phyloP scores from a whole-genome alignment of 1,140 invertebrate species.

The Tetragnatha versicolor region DNA sequence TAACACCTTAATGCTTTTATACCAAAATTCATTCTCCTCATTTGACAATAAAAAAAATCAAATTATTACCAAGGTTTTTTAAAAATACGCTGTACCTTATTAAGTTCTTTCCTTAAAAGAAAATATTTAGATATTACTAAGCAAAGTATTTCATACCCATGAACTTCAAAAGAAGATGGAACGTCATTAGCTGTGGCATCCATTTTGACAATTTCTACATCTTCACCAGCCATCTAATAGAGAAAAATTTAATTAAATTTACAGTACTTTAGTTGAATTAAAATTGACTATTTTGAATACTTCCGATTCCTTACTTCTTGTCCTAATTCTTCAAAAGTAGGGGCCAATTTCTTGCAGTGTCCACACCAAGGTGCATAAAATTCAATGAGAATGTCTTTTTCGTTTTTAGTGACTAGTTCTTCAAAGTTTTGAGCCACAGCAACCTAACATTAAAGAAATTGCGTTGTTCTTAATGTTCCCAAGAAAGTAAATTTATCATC shows the following conservation, averaged over 20 bases:
- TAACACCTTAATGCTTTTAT: too few relatives aligned
- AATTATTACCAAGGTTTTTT: too few relatives aligned
- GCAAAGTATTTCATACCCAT: too few relatives aligned
- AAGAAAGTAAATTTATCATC: constrained; percentile 11
- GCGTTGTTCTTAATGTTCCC: background rate
- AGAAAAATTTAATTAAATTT: background rate
- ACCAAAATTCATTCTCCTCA: too few relatives aligned
- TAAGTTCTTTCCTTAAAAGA: too few relatives aligned
- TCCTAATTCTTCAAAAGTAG: constrained; percentile 92
- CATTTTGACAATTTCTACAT: constrained; percentile 94
- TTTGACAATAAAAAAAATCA: too few relatives aligned
- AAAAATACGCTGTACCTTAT: too few relatives aligned
- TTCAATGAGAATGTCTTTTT: constrained; percentile 93
- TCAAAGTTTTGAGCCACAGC: constrained; percentile 98
- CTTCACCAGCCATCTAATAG: constrained; percentile 76
- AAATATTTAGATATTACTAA: too few relatives aligned
- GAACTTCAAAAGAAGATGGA: constrained; percentile 87
- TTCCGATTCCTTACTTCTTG: constrained; percentile 72
- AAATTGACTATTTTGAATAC: background rate
- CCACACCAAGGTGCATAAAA: constrained; percentile 74
- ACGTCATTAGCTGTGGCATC: constrained; percentile 99
- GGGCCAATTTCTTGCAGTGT: constrained; percentile 95
- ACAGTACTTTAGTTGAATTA: background rate
- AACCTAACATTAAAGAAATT: constrained; percentile 65
- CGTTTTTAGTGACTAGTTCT: constrained; percentile 89